Base-by-base conservation (phyloP, 2,113 vertebrate genomes). In the Pygoscelis antarcticus region DNA sequence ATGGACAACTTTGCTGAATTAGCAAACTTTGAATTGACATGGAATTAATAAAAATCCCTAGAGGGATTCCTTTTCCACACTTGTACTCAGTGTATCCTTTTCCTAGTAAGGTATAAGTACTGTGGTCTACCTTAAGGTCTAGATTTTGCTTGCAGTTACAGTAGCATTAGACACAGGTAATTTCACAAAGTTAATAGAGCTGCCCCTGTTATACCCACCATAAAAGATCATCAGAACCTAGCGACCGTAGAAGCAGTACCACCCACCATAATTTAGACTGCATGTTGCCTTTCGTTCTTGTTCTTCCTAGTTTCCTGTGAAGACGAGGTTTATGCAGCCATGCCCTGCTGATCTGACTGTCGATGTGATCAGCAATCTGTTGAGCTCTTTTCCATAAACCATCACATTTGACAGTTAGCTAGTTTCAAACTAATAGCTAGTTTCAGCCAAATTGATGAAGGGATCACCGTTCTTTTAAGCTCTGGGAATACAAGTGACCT, bases 41-140 rank as follows among this genome's bases (percentile, higher is more conserved):
- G 36, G 90, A 97, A 96, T 92, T 97, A 97, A 90, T 88, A 91
- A 96, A 84, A 96, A 84, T 91, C 55, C 40, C 42, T 65, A 84
- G 23, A 96, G n/a, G 47, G 25, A 64, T 78, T 94, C 11, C 54
- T 90, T 93, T 93, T 91, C 79, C 68, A 47, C 42, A 27, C 25
- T 94, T 66, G 22, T 58, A 68, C n/a, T 89, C 46, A 86, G 54
- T 52, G 27, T 54, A 74, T 66, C 34, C 13, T 95, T 90, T 61
- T 88, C 42, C 42, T 85, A 82, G 44, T 40, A 65, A 92, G 30
- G 54, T 14, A 16, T 76, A 76, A 97, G 72, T 92, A 93, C 57
- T 30, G 4, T 26, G 49, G 10, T 74, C 34, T 75, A 60, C 6
- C 5, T 76, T 29, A 74, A 40, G 6, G 16, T 57, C 62, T 68